Percentiles rank a stretch among this genome's conserved stretches.
phyloP scores from a whole-genome alignment of 2,888 invertebrate species.

The Barypeithes pellucidus region DNA sequence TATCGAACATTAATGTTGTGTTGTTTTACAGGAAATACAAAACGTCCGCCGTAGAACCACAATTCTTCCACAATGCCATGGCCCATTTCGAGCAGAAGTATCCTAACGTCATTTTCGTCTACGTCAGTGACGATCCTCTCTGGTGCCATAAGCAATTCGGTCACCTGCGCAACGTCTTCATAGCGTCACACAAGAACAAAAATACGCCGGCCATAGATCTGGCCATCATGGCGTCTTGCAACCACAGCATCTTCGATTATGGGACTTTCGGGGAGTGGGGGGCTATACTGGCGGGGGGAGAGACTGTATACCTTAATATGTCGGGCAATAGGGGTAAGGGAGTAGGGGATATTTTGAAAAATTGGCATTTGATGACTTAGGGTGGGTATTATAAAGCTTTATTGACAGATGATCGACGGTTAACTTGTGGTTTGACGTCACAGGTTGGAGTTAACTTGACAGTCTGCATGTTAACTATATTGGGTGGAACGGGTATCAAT shows the following conservation, averaged over 20 bases:
- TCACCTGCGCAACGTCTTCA: conserved; percentile 66
- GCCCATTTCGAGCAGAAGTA: conserved; percentile 69
- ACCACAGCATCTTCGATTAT: conserved; percentile 73
- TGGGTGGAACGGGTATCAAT: too few relatives aligned
- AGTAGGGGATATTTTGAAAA: conserved; percentile 69
- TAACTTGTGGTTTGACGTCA: too few relatives aligned
- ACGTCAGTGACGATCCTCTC: conserved; percentile 71
- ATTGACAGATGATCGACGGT: too few relatives aligned
- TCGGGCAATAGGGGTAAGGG: conserved; percentile 68
- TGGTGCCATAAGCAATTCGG: conserved; percentile 70
- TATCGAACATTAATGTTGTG: background rate
- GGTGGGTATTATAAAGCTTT: background rate
- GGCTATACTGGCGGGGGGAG: conserved; percentile 72
- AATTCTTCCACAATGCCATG: conserved; percentile 70
- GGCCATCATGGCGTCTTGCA: conserved; percentile 72
- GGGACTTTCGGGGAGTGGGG: conserved; percentile 74
- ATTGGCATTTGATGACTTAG: conserved; percentile 67
- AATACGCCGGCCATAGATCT: conserved; percentile 70
- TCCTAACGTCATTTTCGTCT: conserved; percentile 68
- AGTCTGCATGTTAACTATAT: too few relatives aligned
- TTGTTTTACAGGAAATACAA: conserved; percentile 66
- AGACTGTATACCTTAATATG: conserved; percentile 71
- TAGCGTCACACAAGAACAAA: conserved; percentile 66
- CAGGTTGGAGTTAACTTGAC: too few relatives aligned
- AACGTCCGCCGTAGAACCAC: conserved; percentile 67